Conservation (phyloP, 2,888 invertebrate species). For the Polydesmus complanatus region DNA sequence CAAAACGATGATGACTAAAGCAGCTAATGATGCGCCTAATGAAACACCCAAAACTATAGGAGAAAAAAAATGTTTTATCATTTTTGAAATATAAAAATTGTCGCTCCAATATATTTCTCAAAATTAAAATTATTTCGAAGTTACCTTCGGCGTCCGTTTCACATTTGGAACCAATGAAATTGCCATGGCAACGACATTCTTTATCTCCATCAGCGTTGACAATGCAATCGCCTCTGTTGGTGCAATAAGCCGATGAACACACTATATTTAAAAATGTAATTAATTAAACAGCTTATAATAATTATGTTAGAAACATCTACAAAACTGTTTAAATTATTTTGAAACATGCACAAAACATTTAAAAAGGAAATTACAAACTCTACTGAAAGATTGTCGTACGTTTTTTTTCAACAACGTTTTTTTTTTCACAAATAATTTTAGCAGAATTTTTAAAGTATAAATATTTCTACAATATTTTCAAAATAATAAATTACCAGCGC, state of each 20-base stretch:
- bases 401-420: too few species aligned
- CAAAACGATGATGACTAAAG: conserved; percentile 71
- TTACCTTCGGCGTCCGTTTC: conserved; percentile 68
- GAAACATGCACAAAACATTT: too few species aligned
- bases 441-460: too few species aligned
- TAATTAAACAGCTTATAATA: neutral
- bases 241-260: conserved; percentile 61
- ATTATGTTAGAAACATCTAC: neutral
- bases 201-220: conserved; percentile 54
- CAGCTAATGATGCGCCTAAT: conserved; percentile 75
- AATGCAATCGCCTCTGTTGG: conserved; percentile 68
- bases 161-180: conserved; percentile 75
- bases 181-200: conserved; percentile 66
- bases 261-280: conserved; percentile 28
- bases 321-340: too few species aligned
- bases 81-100: too few species aligned
- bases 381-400: too few species aligned
- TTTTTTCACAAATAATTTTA: too few species aligned
- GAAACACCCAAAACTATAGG: conserved; percentile 71
- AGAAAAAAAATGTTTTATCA: too few species aligned
- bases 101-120: too few species aligned
- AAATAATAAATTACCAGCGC: conserved; percentile 35
- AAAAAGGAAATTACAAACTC: too few species aligned
- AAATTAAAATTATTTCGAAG: neutral
- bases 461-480: too few species aligned